Conservation (phyloP, 2,113 vertebrate genomes). For the Erythrocercus mccallii region DNA sequence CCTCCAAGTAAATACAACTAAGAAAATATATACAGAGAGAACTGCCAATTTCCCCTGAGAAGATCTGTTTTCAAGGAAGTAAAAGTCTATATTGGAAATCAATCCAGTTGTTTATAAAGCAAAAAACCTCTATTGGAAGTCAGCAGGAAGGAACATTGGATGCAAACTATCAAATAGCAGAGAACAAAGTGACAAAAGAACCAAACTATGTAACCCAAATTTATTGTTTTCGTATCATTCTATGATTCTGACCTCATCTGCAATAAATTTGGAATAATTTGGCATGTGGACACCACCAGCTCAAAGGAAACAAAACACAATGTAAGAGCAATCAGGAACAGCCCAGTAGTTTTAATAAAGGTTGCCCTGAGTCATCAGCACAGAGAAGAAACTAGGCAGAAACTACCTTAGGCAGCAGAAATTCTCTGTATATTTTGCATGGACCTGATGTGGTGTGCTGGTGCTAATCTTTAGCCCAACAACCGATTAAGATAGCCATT, state of each 20-base stretch:
- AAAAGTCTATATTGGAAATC: conserved; percentile 29
- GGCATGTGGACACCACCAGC: not conserved
- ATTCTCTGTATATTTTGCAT: not conserved
- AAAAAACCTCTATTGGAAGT: conserved; percentile 24
- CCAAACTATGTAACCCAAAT: not conserved
- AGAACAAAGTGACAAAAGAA: not conserved
- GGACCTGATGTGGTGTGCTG: not conserved
- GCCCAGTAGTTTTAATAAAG: not conserved
- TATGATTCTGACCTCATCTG: not conserved
- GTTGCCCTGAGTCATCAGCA: not conserved
- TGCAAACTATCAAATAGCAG: not conserved
- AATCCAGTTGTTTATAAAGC: conserved; percentile 27
- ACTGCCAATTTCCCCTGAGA: not conserved
- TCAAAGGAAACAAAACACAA: not conserved
- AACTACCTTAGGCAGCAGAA: not conserved
- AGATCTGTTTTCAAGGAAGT: conserved; percentile 10
- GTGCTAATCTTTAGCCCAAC: not conserved
- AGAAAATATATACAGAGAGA: conserved; percentile 15
- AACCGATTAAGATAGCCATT: not conserved
- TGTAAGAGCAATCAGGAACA: not conserved
- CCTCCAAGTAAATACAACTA: conserved; percentile 40
- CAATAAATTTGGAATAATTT: not conserved
- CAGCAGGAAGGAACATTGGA: not conserved
- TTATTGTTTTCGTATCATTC: not conserved
- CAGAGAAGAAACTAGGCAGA: not conserved